phyloP scores from a whole-genome alignment of 2,113 vertebrate genomes.

The Istiophorus platypterus region DNA sequence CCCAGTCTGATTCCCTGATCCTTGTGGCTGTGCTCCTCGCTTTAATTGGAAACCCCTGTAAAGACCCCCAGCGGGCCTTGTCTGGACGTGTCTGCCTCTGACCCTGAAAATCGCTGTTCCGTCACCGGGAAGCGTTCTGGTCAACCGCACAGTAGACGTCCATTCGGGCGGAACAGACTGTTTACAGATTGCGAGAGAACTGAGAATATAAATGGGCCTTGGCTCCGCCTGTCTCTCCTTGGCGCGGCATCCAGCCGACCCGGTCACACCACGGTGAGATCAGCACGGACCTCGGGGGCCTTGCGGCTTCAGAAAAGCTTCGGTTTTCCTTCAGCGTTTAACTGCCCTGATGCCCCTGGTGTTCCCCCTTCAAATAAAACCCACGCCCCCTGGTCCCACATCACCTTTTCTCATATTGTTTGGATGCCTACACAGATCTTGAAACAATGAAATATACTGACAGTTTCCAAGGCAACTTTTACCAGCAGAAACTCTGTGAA shows the following conservation, averaged over 20 bases:
- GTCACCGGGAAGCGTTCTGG: conserved; percentile 51
- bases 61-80: conserved; percentile 51
- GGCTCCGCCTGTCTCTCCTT: conserved; percentile 32
- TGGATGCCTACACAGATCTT: conserved; percentile 46
- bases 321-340: conserved; percentile 43
- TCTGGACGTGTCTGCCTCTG: conserved; percentile 54
- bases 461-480: conserved; percentile 37
- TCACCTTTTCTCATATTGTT: conserved; percentile 51
- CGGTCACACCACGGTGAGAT: conserved; percentile 62
- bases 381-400: conserved; percentile 41
- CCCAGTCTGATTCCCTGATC: conserved; percentile 29
- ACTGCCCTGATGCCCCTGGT: conserved; percentile 62
- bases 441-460: conserved; percentile 51
- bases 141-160: conserved; percentile 44
- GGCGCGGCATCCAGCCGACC: conserved; percentile 44
- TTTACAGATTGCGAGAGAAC: conserved; percentile 63
- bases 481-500: conserved; percentile 42
- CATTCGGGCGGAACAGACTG: conserved; percentile 67
- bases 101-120: conserved; percentile 72
- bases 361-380: conserved; percentile 69
- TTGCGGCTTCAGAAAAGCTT: conserved; percentile 36
- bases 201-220: conserved; percentile 64
- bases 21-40: conserved; percentile 7
- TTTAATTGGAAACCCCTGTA: conserved; percentile 65
- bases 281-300: conserved; percentile 30